Conservation (phyloP, 2,888 invertebrate genomes). For the Orthosia gothica region DNA sequence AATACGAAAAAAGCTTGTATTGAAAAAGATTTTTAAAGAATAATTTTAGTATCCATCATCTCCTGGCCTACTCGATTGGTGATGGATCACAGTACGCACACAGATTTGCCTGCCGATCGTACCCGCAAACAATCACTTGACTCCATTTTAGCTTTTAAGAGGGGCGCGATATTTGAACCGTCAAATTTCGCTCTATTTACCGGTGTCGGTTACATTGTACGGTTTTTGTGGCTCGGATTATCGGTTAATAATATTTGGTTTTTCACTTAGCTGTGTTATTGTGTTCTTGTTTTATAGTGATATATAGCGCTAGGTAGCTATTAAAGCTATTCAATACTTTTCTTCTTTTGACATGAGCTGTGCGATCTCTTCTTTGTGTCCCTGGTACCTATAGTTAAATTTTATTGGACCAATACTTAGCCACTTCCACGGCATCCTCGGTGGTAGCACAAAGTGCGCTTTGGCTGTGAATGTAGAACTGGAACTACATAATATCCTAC, state of each 20-base stretch:
- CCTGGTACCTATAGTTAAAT: too few relatives aligned
- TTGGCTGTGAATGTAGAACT: too few relatives aligned
- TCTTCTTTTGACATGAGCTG: not conserved
- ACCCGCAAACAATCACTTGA: conserved; percentile 85
- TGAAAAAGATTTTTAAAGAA: too few relatives aligned
- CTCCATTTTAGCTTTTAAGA: conserved; percentile 85
- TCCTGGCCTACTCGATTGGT: conserved; percentile 72
- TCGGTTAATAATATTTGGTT: conserved; percentile 18
- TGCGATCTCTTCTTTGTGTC: too few relatives aligned
- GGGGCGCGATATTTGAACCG: conserved; percentile 80
- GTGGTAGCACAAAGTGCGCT: too few relatives aligned
- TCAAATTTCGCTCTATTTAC: conserved; percentile 77
- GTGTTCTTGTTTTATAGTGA: not conserved
- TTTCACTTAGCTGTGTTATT: conserved; percentile 15
- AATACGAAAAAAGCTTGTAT: not conserved
- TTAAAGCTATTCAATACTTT: not conserved
- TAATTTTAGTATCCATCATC: conserved; percentile 32
- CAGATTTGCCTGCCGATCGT: conserved; percentile 86
- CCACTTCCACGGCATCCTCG: too few relatives aligned
- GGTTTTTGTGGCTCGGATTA: conserved; percentile 47
- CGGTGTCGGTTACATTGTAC: conserved; percentile 75
- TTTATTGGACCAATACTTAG: too few relatives aligned
- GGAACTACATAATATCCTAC: too few relatives aligned
- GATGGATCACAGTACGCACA: conserved; percentile 86
- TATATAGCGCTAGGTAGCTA: too few relatives aligned